Conservation (phyloP, 2,797 vertebrate genomes). For the Anomalospiza imberbis region DNA sequence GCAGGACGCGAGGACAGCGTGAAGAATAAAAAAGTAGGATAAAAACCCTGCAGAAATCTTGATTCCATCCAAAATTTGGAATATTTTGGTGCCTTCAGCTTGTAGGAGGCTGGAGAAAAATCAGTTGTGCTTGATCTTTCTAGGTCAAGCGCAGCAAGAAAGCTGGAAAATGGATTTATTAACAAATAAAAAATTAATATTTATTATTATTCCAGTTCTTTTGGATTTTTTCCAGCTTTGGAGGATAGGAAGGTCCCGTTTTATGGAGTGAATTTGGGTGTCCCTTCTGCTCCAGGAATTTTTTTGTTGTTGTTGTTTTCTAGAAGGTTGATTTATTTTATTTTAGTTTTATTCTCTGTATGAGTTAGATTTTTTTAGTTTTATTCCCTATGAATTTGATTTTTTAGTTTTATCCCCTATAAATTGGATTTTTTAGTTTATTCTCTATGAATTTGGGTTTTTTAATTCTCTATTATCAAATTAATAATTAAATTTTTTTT, state of each 20-base stretch:
- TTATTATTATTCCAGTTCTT: background rate
- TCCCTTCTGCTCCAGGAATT: background rate
- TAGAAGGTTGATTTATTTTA: background rate
- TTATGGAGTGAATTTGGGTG: background rate
- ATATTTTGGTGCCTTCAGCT: background rate
- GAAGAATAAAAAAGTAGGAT: background rate
- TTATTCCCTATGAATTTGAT: too few relatives aligned
- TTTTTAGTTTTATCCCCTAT: background rate
- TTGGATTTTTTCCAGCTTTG: background rate
- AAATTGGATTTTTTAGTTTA: background rate
- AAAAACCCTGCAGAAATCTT: background rate
- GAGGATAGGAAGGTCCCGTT: background rate
- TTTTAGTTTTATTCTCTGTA: too few relatives aligned
- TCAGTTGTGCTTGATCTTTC: background rate
- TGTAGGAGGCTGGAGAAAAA: background rate
- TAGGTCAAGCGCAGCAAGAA: slow-evolving; percentile 10
- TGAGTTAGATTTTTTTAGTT: background rate
- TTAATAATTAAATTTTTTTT: too few relatives aligned
- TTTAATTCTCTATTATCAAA: too few relatives aligned
- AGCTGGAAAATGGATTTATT: background rate
- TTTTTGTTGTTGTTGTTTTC: background rate
- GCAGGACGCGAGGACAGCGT: fast-evolving
- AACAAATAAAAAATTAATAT: background rate
- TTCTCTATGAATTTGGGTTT: too few relatives aligned
- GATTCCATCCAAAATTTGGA: fast-evolving